Conservation (phyloP, 2,113 vertebrate genomes). For the Bungarus multicinctus region DNA sequence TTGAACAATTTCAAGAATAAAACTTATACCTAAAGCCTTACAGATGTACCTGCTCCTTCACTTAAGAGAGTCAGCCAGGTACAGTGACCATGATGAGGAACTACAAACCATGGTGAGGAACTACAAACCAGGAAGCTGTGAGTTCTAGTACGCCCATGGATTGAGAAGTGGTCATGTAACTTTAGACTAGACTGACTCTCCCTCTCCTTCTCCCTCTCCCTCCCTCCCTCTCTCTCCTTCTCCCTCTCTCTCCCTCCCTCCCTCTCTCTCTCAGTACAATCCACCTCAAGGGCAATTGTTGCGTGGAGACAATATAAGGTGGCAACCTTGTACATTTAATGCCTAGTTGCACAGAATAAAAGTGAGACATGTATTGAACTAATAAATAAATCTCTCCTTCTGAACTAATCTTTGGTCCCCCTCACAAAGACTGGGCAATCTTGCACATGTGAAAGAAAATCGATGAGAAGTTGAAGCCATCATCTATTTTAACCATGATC, state of each 20-base stretch:
- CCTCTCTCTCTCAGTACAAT: not conserved
- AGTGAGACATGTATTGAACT: not conserved
- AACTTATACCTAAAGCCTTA: not conserved
- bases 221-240: too few relatives aligned
- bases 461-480: not conserved
- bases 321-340: too few relatives aligned
- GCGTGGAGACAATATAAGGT: too few relatives aligned
- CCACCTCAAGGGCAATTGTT: not conserved
- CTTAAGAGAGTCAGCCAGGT: not conserved
- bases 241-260: too few relatives aligned
- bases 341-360: not conserved
- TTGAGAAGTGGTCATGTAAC: not conserved
- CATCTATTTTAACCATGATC: not conserved
- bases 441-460: not conserved
- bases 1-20: too few relatives aligned
- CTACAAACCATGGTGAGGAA: not conserved
- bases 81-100: not conserved
- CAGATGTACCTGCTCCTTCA: not conserved
- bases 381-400: not conserved
- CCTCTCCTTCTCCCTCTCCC: too few relatives aligned
- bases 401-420: not conserved
- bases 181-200: not conserved
- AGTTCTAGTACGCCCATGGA: not conserved
- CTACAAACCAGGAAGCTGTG: not conserved
- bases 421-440: too few relatives aligned